These are phyloP conservation scores for Rhagoletis pomonella DNA, from an alignment of 1,140 invertebrate species.

Conservation along the genomic window DNA sequence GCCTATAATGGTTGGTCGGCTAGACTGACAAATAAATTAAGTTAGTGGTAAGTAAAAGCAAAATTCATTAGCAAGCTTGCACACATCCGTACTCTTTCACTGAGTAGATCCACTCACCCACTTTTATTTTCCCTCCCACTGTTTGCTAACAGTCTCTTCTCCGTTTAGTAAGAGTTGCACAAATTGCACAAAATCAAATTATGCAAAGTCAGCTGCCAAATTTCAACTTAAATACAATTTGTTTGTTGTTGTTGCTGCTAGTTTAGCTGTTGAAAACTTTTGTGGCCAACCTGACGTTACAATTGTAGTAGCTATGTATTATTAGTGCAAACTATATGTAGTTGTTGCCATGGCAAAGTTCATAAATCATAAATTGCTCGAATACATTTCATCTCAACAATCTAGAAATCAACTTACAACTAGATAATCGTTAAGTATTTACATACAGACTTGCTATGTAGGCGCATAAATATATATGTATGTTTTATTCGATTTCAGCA, in stretches of 20 bases:
- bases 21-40: conserved; percentile 35
- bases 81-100: neutral
- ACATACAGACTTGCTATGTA: neutral
- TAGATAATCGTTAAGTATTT: neutral
- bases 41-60: conserved; percentile 24
- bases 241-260: neutral
- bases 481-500: neutral
- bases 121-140: neutral
- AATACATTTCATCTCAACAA: conserved; percentile 41
- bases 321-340: neutral
- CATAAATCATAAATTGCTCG: conserved; percentile 42
- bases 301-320: neutral
- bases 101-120: neutral
- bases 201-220: conserved; percentile 27
- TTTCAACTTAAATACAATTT: neutral
- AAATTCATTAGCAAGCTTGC: neutral
- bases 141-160: neutral
- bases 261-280: conserved; percentile 47
- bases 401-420: conserved; percentile 13
- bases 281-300: conserved; percentile 33
- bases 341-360: neutral
- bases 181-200: conserved; percentile 37
- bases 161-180: conserved; percentile 1
- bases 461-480: neutral
- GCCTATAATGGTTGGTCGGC: neutral